Evolutionary conservation across 2,113 vertebrate species (phyloP), one percentile per base, ranked within the genome.

Genomic region (Cyphomyrus plagiostoma): DNA sequence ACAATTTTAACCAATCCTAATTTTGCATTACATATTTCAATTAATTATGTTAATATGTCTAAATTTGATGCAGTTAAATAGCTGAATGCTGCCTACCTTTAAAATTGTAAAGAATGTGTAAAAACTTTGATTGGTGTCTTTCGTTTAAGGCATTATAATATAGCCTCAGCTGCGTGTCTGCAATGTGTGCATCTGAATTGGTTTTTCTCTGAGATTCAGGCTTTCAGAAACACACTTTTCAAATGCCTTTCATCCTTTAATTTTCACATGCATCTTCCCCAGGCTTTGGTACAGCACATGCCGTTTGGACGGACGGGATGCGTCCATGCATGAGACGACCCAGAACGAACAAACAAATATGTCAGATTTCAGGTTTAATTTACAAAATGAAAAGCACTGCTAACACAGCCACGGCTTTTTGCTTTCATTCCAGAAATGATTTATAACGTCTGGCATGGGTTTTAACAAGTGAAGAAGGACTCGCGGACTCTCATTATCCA

Each of bases 381-480:
- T 84, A 11, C 82, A 9, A 42, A 53, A 53, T 56, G 26, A 35
- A 30, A 53, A 53, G 53, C 50, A 56, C 50, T 56, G 26, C 85
- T 87, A 35, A 56, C 49, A 1, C 11, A 2, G 50, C 85, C 48
- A 53, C 49, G 39, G n/a, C 49, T 53, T 30, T 87, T 86, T 13
- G 4, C 84, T 49, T 50, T 52, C 35, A 49, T 52, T 50, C 84
- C 23, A 86, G 45, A 35, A 50, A 52, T 52, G 49, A 30, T 87
- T 87, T 87, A 53, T 87, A 19, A 87, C 49, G 5, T 35, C 50
- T 56, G 50, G 85, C 85, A 87, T 87, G 13, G 6, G 13, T 39
- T 87, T 87, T 87, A 87, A 53, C 49, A 56, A 53, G 85, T 87
- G 23, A 86, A 86, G 77, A 82, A 26, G n/a, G 26, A 56, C 26